These are phyloP conservation scores for Gambusia affinis DNA, from an alignment of 2,113 vertebrate genomes.

Conservation along the genomic window DNA sequence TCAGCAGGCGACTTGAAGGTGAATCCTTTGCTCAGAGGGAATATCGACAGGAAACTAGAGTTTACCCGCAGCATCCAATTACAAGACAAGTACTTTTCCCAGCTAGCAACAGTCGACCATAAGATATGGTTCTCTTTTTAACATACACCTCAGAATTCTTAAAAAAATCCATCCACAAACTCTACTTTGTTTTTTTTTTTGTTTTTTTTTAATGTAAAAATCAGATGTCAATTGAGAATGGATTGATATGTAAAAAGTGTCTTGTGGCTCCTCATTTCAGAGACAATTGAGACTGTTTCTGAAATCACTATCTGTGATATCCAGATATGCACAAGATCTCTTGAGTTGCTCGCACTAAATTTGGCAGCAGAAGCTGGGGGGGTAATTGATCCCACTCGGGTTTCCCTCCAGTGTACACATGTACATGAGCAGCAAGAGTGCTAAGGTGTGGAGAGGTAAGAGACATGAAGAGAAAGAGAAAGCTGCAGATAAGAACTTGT, in stretches of 20 bases:
- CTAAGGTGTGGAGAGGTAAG: slow-evolving; percentile 6
- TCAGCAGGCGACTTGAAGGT: too few species aligned
- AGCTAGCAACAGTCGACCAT: too few species aligned
- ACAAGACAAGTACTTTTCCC: too few species aligned
- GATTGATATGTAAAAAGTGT: neutral
- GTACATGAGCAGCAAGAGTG: slow-evolving; percentile 39
- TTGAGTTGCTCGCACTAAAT: slow-evolving; percentile 1
- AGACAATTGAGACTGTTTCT: neutral
- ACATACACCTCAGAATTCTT: too few species aligned
- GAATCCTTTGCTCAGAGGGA: too few species aligned
- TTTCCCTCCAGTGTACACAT: slow-evolving; percentile 48
- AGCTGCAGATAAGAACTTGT: slow-evolving; percentile 62
- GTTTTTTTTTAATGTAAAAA: too few species aligned
- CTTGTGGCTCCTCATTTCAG: neutral
- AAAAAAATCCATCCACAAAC: too few species aligned
- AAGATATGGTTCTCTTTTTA: too few species aligned
- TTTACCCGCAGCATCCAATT: too few species aligned
- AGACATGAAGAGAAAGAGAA: slow-evolving; percentile 50
- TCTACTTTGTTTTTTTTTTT: neutral
- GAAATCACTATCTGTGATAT: neutral
- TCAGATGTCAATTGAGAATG: neutral
- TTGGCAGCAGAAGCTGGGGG: slow-evolving; percentile 25
- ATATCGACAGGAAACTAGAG: too few species aligned
- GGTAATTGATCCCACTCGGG: slow-evolving; percentile 60
- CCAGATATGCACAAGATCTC: slow-evolving; percentile 3